A percentile compares a stretch with the other conserved stretches of the same genome.
Conservation (phyloP, 1,140 invertebrate species). For the Archivesica marissinica region DNA sequence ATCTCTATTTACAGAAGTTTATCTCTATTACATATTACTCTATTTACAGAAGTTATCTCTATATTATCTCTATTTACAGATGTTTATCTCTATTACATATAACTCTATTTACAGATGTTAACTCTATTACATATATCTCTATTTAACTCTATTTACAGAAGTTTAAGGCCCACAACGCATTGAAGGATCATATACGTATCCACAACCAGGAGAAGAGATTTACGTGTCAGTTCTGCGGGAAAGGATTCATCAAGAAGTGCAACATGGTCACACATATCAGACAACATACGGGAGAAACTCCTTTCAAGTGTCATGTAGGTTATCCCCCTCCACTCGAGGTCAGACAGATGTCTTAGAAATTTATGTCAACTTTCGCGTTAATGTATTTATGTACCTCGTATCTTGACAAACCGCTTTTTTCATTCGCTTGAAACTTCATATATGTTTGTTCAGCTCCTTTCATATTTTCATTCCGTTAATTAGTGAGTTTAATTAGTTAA, state of each 20-base stretch:
- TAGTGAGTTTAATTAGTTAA: no score
- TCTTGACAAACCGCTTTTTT: not conserved
- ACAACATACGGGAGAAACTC: constrained; percentile 67
- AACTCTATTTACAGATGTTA: no score
- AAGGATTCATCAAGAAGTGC: constrained; percentile 91
- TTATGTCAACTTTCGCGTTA: not conserved
- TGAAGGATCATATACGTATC: constrained; percentile 87
- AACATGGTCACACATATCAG: constrained; percentile 36
- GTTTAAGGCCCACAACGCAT: constrained; percentile 93
- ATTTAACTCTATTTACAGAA: constrained; percentile 67
- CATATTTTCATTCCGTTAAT: not conserved
- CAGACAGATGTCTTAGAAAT: not conserved
- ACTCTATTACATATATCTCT: no score
- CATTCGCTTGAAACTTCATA: not conserved
- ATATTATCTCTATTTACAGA: no score
- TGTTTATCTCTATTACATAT: no score
- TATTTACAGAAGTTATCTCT: no score
- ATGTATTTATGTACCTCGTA: not conserved
- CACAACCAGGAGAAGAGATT: constrained; percentile 24
- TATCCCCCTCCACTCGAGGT: not conserved
- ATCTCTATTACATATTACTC: no score
- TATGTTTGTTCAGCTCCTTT: not conserved
- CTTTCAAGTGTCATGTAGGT: constrained; percentile 64
- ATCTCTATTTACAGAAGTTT: no score
- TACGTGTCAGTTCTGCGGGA: constrained; percentile 81